Conservation (phyloP, 2,113 vertebrate species). For the Rhynchopsitta pachyrhyncha region DNA sequence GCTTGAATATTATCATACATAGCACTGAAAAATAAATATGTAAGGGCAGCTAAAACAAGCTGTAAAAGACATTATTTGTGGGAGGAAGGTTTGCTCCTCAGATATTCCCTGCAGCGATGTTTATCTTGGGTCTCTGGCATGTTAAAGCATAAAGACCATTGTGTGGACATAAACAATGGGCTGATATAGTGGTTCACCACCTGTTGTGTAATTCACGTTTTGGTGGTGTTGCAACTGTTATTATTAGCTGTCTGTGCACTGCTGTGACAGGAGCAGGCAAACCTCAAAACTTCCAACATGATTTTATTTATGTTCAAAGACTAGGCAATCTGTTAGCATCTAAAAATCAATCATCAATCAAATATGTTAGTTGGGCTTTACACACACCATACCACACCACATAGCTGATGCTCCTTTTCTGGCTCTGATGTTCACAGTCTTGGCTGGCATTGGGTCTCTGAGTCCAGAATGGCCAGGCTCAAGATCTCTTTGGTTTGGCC, state of each 20-base stretch:
- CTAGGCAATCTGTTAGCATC: not conserved
- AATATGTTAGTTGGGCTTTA: not conserved
- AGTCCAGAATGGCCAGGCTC: not conserved
- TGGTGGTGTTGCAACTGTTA: not conserved
- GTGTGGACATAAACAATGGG: not conserved
- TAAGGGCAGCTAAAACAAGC: not conserved
- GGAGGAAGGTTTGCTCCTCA: not conserved
- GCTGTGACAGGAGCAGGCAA: not conserved
- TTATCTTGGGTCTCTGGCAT: not conserved
- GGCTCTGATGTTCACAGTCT: not conserved
- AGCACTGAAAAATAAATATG: not conserved
- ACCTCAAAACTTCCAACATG: not conserved
- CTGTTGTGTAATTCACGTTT: not conserved
- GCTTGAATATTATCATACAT: not conserved
- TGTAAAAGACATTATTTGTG: not conserved
- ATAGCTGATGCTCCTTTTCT: not conserved
- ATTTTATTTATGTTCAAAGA: not conserved
- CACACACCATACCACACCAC: fast-evolving
- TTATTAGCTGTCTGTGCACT: not conserved
- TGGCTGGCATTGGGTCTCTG: not conserved
- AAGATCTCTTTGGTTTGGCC: not conserved
- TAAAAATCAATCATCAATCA: not conserved
- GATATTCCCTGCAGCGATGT: not conserved
- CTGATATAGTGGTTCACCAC: not conserved
- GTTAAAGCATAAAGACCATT: not conserved